Evolutionary conservation across 2,888 invertebrate species (phyloP).

Genomic region (Plagiodera versicolora): DNA sequence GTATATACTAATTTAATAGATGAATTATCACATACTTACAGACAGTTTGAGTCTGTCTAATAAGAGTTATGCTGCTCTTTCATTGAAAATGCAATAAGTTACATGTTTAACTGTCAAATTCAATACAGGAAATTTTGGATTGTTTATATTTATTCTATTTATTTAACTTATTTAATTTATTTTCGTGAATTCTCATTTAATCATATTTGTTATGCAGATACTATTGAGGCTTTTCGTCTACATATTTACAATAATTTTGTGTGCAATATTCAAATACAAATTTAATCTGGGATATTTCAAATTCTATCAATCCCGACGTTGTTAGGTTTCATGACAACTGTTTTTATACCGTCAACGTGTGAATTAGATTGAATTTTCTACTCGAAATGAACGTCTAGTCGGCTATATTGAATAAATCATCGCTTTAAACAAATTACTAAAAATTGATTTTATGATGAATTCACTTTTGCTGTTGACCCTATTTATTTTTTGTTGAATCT

Average conservation of each 20-base stretch:
- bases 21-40: constrained; percentile 36
- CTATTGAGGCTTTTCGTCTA: background rate
- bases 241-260: background rate
- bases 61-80: constrained; percentile 37
- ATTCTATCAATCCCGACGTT: background rate
- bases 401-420: background rate
- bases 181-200: background rate
- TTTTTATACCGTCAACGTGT: background rate
- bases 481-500: constrained; percentile 14
- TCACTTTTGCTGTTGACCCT: constrained; percentile 12
- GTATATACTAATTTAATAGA: constrained; percentile 47
- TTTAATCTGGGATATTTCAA: background rate
- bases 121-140: constrained; percentile 26
- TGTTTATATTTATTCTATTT: constrained; percentile 17
- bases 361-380: background rate
- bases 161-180: constrained; percentile 10
- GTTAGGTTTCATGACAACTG: too few relatives aligned
- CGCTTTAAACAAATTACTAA: background rate
- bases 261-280: background rate
- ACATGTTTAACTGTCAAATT: constrained; percentile 29
- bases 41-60: constrained; percentile 34
- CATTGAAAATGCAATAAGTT: constrained; percentile 40
- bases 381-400: background rate
- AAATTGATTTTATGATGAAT: constrained; percentile 15
- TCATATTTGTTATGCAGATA: background rate